phyloP scores from a whole-genome alignment of 1,140 invertebrate species.

The Panulirus ornatus region DNA sequence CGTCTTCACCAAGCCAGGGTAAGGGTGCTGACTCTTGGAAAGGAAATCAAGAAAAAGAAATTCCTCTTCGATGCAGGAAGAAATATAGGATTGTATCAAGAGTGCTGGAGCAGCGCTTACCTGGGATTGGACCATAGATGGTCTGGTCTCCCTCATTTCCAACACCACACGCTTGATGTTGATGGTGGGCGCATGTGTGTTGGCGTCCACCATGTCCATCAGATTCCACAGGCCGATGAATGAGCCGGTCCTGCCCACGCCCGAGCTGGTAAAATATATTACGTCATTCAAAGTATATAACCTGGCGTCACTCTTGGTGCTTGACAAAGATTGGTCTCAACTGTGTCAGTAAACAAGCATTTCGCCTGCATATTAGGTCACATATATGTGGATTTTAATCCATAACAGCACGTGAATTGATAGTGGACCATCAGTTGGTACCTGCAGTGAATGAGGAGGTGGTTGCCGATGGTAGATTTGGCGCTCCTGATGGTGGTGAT shows the following conservation, averaged over 20 bases:
- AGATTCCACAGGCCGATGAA: constrained; percentile 46
- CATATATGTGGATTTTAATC: neutral
- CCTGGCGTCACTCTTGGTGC: neutral
- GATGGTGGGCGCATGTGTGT: neutral
- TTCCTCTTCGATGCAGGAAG: too few species aligned
- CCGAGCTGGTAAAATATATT: too few species aligned
- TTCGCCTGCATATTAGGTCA: too few species aligned
- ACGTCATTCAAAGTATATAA: neutral
- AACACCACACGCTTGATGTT: constrained; percentile 31
- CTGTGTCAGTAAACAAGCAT: too few species aligned
- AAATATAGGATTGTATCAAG: too few species aligned
- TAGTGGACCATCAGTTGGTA: neutral
- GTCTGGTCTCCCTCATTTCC: constrained; percentile 5
- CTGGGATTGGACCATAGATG: constrained; percentile 27
- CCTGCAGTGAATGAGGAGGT: constrained; percentile 34
- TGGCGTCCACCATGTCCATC: neutral
- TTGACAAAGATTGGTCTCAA: too few species aligned
- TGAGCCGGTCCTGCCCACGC: constrained; percentile 39
- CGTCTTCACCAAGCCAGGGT: too few species aligned
- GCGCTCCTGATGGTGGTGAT: neutral
- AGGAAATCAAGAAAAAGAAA: too few species aligned
- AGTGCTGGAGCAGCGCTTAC: too few species aligned
- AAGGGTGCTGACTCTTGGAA: too few species aligned
- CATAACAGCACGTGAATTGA: neutral
- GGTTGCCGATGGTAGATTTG: neutral